Percentiles rank a stretch among this genome's conserved stretches.
These are phyloP conservation scores for Enteromius fasciolatus DNA, from an alignment of 2,797 vertebrate genomes.

Conservation along the genomic window DNA sequence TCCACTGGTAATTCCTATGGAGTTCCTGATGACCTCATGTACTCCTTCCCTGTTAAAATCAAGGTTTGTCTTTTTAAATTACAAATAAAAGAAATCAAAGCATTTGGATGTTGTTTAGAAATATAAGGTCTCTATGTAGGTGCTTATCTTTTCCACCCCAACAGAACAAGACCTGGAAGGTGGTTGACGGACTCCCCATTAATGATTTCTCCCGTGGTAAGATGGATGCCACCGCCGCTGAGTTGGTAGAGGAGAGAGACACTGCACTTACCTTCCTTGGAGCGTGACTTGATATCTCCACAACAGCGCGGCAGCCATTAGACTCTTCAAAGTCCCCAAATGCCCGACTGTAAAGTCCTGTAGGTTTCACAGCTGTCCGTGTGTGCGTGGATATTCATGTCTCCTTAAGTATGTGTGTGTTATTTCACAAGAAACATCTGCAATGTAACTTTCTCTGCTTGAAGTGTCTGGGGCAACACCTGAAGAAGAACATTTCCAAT, in stretches of 20 bases:
- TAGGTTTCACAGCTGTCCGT: slow-evolving; percentile 47
- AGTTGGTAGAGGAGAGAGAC: slow-evolving; percentile 91
- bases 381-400: slow-evolving; percentile 27
- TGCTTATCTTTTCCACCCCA: background rate
- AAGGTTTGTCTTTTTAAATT: slow-evolving; percentile 74
- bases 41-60: slow-evolving; percentile 94
- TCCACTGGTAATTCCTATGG: slow-evolving; percentile 90
- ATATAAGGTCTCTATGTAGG: background rate
- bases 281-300: slow-evolving; percentile 79
- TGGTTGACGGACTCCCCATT: slow-evolving; percentile 88
- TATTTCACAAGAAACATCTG: slow-evolving; percentile 21
- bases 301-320: slow-evolving; percentile 57
- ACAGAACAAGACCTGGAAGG: slow-evolving; percentile 92
- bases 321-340: slow-evolving; percentile 69
- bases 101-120: background rate
- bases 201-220: slow-evolving; percentile 90
- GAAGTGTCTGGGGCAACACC: slow-evolving; percentile 28
- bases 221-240: slow-evolving; percentile 91
- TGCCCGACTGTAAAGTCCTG: slow-evolving; percentile 83
- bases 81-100: background rate
- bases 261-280: slow-evolving; percentile 87
- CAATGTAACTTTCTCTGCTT: slow-evolving; percentile 19
- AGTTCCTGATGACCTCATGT: slow-evolving; percentile 88
- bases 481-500: slow-evolving; percentile 9
- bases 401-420: slow-evolving; percentile 43